Evolutionary conservation across 2,888 invertebrate species (phyloP).

Genomic region (Mycogona germanica): DNA sequence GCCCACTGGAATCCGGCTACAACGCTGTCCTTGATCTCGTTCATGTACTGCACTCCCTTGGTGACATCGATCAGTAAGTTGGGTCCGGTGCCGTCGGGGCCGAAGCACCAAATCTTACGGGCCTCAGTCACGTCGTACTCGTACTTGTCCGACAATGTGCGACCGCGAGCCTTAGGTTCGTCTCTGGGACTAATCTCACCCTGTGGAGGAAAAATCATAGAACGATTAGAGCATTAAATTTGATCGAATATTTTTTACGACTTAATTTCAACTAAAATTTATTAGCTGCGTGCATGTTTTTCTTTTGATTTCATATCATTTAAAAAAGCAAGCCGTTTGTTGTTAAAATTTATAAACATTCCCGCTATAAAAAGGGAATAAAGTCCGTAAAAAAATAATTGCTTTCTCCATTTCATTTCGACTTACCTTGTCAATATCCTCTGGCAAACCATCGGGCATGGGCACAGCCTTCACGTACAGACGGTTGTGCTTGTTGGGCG

Average conservation of each 20-base stretch:
- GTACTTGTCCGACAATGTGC: slow-evolving; percentile 89
- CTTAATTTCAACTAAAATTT: too few relatives aligned
- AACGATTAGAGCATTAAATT: too few relatives aligned
- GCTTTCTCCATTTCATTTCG: not conserved
- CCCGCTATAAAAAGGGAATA: not conserved
- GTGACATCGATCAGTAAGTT: slow-evolving; percentile 96
- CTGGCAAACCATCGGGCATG: slow-evolving; percentile 92
- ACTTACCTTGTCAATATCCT: slow-evolving; percentile 83
- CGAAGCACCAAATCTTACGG: slow-evolving; percentile 98
- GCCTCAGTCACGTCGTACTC: slow-evolving; percentile 96
- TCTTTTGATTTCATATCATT: too few relatives aligned
- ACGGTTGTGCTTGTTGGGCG: slow-evolving; percentile 99
- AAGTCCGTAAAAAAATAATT: not conserved
- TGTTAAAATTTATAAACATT: too few relatives aligned
- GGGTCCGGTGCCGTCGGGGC: slow-evolving; percentile 97
- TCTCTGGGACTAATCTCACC: slow-evolving; percentile 91
- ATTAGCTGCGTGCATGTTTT: too few relatives aligned
- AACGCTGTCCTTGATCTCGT: slow-evolving; percentile 99
- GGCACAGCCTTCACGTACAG: slow-evolving; percentile 90
- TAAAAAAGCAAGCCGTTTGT: too few relatives aligned
- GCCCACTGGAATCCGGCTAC: slow-evolving; percentile 99
- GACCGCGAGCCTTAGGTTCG: slow-evolving; percentile 93
- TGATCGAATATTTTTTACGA: too few relatives aligned
- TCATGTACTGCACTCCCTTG: slow-evolving; percentile 99
- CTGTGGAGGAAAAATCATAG: slow-evolving; percentile 33